phyloP scores from a whole-genome alignment of 2,888 invertebrate genomes.

The Dromius quadrimaculatus region DNA sequence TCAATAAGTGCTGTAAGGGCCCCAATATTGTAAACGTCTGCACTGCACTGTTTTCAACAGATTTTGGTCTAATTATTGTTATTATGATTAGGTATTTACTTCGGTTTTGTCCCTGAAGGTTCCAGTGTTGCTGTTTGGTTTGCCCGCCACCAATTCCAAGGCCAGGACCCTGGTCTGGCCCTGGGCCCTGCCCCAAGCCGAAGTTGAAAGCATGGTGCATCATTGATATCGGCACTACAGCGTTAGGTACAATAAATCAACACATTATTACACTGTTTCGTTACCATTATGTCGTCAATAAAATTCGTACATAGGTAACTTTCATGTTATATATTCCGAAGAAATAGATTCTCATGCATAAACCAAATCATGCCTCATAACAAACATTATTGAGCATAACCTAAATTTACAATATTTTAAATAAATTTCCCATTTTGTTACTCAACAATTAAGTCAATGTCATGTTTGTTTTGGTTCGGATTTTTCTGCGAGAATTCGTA shows the following conservation, averaged over 20 bases:
- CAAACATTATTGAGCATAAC: constrained; percentile 8
- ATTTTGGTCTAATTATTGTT: constrained; percentile 37
- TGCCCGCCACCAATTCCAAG: constrained; percentile 72
- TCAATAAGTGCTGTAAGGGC: constrained; percentile 41
- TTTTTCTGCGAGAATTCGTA: constrained; percentile 36
- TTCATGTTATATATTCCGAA: constrained; percentile 36
- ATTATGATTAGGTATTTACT: constrained; percentile 62
- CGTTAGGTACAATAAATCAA: constrained; percentile 56
- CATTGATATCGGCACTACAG: constrained; percentile 68
- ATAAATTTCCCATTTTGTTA: constrained; percentile 23
- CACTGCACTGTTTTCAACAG: constrained; percentile 45
- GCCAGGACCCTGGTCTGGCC: constrained; percentile 64
- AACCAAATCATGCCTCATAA: constrained; percentile 44
- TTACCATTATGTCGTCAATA: constrained; percentile 44
- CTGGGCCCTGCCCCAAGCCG: constrained; percentile 65
- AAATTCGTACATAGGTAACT: constrained; percentile 30
- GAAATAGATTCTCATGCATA: constrained; percentile 34
- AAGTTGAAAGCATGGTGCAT: constrained; percentile 72
- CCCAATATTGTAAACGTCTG: constrained; percentile 30
- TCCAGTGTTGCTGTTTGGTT: constrained; percentile 68
- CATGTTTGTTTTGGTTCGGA: constrained; percentile 53
- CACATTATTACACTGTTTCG: constrained; percentile 50
- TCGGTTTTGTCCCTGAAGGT: constrained; percentile 63
- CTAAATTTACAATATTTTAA: neutral
- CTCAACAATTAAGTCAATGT: constrained; percentile 49